phyloP scores from a whole-genome alignment of 1,140 invertebrate genomes.

The Drosophila auraria region DNA sequence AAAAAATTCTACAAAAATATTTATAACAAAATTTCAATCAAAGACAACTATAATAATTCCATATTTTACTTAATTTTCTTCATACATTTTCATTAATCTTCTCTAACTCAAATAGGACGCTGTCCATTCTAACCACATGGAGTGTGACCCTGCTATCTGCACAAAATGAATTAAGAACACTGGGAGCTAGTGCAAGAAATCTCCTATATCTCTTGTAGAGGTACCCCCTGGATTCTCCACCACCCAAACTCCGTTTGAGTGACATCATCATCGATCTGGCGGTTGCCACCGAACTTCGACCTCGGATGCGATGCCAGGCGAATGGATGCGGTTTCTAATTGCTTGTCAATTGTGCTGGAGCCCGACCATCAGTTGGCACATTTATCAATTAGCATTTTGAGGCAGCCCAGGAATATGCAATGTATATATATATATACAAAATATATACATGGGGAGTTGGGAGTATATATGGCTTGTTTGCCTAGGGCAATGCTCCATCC shows the following conservation, averaged over 20 bases:
- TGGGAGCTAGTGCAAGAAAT: neutral
- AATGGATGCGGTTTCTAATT: constrained; percentile 67
- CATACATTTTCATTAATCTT: no score
- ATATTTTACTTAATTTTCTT: no score
- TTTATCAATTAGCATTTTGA: constrained; percentile 67
- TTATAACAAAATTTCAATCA: no score
- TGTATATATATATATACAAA: neutral
- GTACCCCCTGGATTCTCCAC: neutral
- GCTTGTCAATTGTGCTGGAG: constrained; percentile 61
- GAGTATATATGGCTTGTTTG: constrained; percentile 40
- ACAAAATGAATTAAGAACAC: neutral
- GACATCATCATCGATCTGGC: constrained; percentile 24
- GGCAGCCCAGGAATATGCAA: constrained; percentile 6
- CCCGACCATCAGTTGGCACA: constrained; percentile 35
- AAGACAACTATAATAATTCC: no score
- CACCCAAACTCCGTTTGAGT: no score
- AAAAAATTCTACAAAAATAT: no score
- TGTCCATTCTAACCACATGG: neutral
- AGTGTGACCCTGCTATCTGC: neutral
- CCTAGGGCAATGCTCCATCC: constrained; percentile 39
- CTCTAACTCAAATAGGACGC: neutral
- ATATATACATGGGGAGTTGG: neutral
- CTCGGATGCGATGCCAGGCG: constrained; percentile 1
- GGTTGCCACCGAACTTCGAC: constrained; percentile 22
- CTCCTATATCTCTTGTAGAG: neutral